These are phyloP conservation scores for Gymnogyps californianus DNA, from an alignment of 2,113 vertebrate genomes.

Conservation along the genomic window DNA sequence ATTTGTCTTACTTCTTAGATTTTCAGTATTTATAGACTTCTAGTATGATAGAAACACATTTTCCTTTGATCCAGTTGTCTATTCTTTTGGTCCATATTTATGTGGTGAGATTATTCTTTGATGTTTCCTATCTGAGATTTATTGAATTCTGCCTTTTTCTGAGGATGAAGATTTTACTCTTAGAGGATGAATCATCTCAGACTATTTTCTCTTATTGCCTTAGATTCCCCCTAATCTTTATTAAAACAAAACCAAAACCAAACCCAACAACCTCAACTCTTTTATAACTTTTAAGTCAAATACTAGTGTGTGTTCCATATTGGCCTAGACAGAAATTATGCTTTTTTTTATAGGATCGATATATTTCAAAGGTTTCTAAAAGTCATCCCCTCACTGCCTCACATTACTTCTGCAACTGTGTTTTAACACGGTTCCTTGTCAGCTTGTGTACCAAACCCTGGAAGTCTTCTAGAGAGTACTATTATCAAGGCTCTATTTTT, in stretches of 20 bases:
- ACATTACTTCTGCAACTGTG: rapidly evolving
- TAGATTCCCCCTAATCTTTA: background rate
- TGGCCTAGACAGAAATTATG: background rate
- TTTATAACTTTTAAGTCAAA: background rate
- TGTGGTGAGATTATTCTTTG: background rate
- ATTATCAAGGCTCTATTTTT: background rate
- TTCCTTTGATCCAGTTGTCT: background rate
- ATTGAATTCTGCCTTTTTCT: background rate
- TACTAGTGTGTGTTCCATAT: rapidly evolving
- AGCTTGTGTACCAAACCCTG: background rate
- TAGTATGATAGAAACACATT: background rate
- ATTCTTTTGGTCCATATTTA: background rate
- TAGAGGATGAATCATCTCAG: background rate
- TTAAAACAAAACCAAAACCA: background rate
- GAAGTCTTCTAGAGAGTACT: background rate
- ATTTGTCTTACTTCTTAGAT: background rate
- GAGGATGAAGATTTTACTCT: background rate
- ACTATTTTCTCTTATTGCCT: background rate
- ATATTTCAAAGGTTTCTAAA: background rate
- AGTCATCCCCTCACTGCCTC: background rate
- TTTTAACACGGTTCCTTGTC: background rate
- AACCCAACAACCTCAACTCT: background rate
- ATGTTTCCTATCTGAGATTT: background rate
- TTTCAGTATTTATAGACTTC: background rate
- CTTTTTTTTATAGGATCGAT: background rate